Conservation (phyloP, 2,113 vertebrate species). For the Microcebus griseorufus region DNA sequence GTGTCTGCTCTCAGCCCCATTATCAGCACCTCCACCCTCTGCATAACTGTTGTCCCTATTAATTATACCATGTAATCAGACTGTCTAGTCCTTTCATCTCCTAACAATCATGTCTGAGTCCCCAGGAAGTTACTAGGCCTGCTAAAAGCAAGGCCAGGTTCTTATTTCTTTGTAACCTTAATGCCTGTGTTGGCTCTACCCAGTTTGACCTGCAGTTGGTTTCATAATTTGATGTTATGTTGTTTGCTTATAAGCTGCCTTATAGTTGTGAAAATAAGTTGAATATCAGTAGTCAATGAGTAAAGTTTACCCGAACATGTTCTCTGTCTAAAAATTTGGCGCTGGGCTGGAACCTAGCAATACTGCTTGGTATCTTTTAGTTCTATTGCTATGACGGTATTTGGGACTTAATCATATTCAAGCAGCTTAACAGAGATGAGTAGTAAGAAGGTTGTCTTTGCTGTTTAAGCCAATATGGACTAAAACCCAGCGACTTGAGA, state of each 20-base stretch:
- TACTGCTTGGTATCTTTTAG: neutral
- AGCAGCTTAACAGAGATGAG: neutral
- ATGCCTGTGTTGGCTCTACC: neutral
- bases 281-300: neutral
- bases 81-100: neutral
- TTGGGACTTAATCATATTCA: neutral
- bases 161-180: neutral
- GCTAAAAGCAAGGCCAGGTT: neutral
- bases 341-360: no score
- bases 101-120: neutral
- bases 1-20: neutral
- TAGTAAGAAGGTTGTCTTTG: neutral
- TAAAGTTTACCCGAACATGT: neutral
- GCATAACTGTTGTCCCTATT: neutral
- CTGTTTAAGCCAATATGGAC: neutral
- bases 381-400: neutral
- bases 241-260: neutral
- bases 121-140: neutral
- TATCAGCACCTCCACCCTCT: no score
- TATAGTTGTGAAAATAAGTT: neutral
- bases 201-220: neutral
- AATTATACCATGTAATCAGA: rapidly evolving
- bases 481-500: neutral
- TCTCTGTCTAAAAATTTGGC: neutral
- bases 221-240: neutral